Evolutionary conservation across 2,797 vertebrate species (phyloP).

Genomic region (Circus cinereus): DNA sequence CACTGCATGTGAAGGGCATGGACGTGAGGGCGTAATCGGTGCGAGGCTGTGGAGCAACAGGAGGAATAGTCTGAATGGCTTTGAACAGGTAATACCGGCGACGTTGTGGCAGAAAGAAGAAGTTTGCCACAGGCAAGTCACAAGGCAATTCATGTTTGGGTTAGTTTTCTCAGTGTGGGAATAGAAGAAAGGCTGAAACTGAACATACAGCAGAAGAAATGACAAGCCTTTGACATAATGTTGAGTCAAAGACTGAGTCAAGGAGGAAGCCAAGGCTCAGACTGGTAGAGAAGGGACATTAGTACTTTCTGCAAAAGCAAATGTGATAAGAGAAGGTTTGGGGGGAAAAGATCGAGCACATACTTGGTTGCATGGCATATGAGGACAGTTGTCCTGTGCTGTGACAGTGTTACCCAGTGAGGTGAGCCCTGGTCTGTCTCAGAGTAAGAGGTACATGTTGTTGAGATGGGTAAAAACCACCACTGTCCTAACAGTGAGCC

Average conservation of each 20-base stretch:
- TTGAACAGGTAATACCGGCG: background rate
- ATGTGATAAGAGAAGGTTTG: background rate
- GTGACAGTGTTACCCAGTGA: background rate
- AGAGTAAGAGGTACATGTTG: background rate
- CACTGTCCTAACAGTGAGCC: background rate
- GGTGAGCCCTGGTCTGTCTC: background rate
- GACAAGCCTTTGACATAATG: fast-evolving
- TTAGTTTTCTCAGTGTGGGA: background rate
- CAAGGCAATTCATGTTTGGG: background rate
- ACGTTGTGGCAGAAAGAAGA: background rate
- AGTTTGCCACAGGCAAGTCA: conserved; percentile 12
- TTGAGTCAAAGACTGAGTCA: background rate
- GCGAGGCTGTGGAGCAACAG: conserved; percentile 9
- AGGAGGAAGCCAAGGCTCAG: background rate
- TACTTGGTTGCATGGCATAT: background rate
- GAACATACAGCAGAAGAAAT: background rate
- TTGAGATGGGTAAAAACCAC: background rate
- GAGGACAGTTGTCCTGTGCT: background rate
- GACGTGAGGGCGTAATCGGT: background rate
- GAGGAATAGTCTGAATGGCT: background rate
- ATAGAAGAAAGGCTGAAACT: background rate
- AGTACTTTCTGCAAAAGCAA: background rate
- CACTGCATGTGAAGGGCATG: fast-evolving
- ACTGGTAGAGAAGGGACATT: background rate
- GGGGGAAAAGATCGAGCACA: background rate